Evolutionary conservation across 53 echinoderm and acorn worm species (phyloP).

Genomic region (Henricia sp.): DNA sequence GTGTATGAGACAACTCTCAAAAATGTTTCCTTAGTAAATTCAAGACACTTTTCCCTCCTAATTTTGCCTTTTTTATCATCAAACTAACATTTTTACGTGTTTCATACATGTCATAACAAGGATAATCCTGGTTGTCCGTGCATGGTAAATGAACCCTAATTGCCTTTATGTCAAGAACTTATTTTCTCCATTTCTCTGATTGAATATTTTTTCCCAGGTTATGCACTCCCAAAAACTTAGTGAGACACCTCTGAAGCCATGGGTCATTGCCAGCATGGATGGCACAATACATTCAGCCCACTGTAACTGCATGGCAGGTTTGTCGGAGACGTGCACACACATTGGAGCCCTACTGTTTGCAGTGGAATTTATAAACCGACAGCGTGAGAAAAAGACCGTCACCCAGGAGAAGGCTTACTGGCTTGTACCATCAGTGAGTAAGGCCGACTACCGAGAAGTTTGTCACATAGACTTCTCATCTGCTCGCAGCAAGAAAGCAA

Average conservation of each 20-base stretch:
- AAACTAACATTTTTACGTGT: neutral
- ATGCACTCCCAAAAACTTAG: conserved; percentile 13
- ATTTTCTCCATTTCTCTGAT: too few species aligned
- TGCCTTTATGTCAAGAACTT: too few species aligned
- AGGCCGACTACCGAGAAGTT: conserved; percentile 9
- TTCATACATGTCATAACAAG: neutral
- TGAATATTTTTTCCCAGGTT: neutral
- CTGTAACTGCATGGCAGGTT: conserved; percentile 36
- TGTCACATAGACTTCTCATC: conserved; percentile 48
- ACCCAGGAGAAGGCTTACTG: conserved; percentile 37
- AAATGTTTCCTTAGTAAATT: too few species aligned
- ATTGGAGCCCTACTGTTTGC: conserved; percentile 30
- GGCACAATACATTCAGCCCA: neutral
- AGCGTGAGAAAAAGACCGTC: conserved; percentile 40
- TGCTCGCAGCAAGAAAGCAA: conserved; percentile 3
- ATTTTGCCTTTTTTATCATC: too few species aligned
- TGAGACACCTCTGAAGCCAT: neutral
- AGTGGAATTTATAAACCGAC: neutral
- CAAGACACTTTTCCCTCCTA: too few species aligned
- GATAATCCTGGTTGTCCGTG: too few species aligned
- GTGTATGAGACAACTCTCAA: too few species aligned
- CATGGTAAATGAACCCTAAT: too few species aligned
- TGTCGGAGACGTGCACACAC: conserved; percentile 8
- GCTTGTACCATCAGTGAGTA: conserved; percentile 38
- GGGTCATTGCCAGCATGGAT: neutral